Conservation (phyloP, 2,113 vertebrate genomes). For the Camelus bactrianus region DNA sequence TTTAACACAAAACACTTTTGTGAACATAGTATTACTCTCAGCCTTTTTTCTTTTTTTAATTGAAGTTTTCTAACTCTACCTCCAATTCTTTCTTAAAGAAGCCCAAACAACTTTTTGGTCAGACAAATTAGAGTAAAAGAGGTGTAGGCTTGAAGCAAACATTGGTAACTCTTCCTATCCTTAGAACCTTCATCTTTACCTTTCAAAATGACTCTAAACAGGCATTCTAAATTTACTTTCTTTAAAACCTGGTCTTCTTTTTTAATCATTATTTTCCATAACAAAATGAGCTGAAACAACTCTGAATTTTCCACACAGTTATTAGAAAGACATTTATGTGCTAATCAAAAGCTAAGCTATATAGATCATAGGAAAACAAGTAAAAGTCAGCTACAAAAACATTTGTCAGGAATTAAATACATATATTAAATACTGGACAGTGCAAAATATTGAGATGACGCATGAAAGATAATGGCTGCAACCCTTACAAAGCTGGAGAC, state of each 20-base stretch:
- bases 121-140: slow-evolving; percentile 38
- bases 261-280: slow-evolving; percentile 72
- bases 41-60: neutral
- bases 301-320: slow-evolving; percentile 73
- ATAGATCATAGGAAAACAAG: slow-evolving; percentile 82
- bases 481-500: slow-evolving; percentile 81
- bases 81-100: slow-evolving; percentile 55
- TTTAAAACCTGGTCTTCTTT: slow-evolving; percentile 76
- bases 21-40: neutral
- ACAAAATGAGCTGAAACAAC: slow-evolving; percentile 76
- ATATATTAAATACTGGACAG: slow-evolving; percentile 86
- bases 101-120: neutral
- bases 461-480: slow-evolving; percentile 84
- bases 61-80: neutral
- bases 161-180: slow-evolving; percentile 35
- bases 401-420: slow-evolving; percentile 87
- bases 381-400: slow-evolving; percentile 86
- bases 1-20: slow-evolving; percentile 4
- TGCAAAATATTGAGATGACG: slow-evolving; percentile 90
- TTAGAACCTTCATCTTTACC: slow-evolving; percentile 47
- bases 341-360: slow-evolving; percentile 81
- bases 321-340: slow-evolving; percentile 78
- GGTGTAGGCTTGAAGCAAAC: neutral
- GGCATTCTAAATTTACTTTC: slow-evolving; percentile 44
- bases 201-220: slow-evolving; percentile 65